Conservation (phyloP, 2,888 invertebrate species). For the Heliconius hortense region DNA sequence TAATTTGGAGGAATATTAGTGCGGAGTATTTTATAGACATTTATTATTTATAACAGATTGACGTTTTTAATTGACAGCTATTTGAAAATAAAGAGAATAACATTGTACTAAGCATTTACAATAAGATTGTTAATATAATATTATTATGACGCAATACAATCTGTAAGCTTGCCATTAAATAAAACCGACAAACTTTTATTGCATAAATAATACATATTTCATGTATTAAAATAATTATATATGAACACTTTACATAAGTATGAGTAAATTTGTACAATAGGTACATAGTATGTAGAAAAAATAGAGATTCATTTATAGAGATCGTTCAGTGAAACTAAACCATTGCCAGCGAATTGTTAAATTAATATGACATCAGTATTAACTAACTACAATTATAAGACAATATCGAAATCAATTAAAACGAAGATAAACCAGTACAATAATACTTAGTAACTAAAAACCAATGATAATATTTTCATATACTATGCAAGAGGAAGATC, state of each 20-base stretch:
- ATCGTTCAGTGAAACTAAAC: constrained; percentile 79
- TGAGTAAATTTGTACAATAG: constrained; percentile 78
- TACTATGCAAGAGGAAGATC: constrained; percentile 23
- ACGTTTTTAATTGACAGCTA: constrained; percentile 78
- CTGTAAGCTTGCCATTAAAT: constrained; percentile 37
- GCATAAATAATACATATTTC: constrained; percentile 37
- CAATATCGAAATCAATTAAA: neutral
- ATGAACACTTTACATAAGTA: constrained; percentile 76
- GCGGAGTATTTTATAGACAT: constrained; percentile 45
- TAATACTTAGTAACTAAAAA: constrained; percentile 21
- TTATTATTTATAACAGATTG: constrained; percentile 58
- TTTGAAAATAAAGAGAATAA: constrained; percentile 52
- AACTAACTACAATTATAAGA: constrained; percentile 21
- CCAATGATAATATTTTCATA: constrained; percentile 20
- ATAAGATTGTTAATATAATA: constrained; percentile 35
- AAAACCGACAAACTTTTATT: constrained; percentile 38
- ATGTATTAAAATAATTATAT: constrained; percentile 59
- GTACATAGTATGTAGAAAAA: constrained; percentile 80
- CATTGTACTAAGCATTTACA: constrained; percentile 51
- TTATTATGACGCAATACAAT: constrained; percentile 31
- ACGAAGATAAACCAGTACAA: constrained; percentile 4
- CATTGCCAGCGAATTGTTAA: constrained; percentile 60
- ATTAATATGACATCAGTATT: constrained; percentile 20
- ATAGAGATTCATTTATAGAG: constrained; percentile 81
- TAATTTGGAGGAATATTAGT: constrained; percentile 44